These are phyloP conservation scores for Cheumatopsyche charites DNA, from an alignment of 1,140 invertebrate species.

Conservation along the genomic window DNA sequence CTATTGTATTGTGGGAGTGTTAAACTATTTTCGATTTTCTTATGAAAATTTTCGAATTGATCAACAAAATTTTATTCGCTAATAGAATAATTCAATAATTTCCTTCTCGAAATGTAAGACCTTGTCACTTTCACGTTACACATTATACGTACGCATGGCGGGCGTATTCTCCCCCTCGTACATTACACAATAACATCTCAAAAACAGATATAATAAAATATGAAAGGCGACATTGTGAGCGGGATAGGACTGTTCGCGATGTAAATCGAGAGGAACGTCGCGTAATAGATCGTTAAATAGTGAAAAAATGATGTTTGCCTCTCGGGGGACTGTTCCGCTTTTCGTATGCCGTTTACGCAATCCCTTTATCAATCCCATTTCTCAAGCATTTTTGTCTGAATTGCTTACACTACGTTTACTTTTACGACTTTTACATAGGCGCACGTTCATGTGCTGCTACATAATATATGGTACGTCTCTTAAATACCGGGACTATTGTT, in stretches of 20 bases:
- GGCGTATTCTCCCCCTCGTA: too few species aligned
- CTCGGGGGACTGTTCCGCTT: background rate
- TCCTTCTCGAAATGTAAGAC: too few species aligned
- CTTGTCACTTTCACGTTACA: too few species aligned
- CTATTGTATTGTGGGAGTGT: too few species aligned
- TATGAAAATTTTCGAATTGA: too few species aligned
- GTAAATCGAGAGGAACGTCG: slow-evolving; percentile 18
- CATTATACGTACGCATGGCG: too few species aligned
- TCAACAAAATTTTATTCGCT: too few species aligned
- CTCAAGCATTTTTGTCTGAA: slow-evolving; percentile 25
- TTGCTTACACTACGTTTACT: slow-evolving; percentile 26
- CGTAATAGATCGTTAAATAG: slow-evolving; percentile 17
- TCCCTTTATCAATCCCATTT: slow-evolving; percentile 28
- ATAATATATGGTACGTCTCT: too few species aligned
- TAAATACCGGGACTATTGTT: too few species aligned
- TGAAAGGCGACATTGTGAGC: background rate
- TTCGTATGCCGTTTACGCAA: slow-evolving; percentile 13
- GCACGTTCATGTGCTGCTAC: background rate
- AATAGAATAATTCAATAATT: too few species aligned
- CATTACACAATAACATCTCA: slow-evolving; percentile 1
- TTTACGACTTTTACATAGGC: slow-evolving; percentile 13
- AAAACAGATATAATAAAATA: slow-evolving; percentile 14
- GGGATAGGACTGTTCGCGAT: too few species aligned
- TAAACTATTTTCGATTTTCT: too few species aligned
- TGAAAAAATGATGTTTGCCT: slow-evolving; percentile 18